Percentiles rank a stretch among this genome's conserved stretches.
phyloP scores from a whole-genome alignment of 2,797 vertebrate genomes.

The Mormyrops attenuatus region DNA sequence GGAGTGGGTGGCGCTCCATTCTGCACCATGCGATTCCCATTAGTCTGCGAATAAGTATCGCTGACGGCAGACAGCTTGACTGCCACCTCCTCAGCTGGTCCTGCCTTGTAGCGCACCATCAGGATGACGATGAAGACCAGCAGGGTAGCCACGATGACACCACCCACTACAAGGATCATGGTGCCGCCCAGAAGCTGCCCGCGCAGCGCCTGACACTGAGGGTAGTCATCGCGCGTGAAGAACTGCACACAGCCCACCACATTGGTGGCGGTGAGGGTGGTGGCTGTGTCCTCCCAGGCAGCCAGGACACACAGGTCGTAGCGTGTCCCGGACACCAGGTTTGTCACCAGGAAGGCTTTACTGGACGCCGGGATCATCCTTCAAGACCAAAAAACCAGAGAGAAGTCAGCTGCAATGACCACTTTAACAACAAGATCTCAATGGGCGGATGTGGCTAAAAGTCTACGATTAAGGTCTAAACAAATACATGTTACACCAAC shows the following conservation, averaged over 20 bases:
- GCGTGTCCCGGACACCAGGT: conserved; percentile 80
- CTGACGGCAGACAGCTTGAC: conserved; percentile 70
- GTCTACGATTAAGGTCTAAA: not conserved
- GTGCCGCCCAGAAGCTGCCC: conserved; percentile 86
- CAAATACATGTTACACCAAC: not conserved
- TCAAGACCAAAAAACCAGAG: conserved; percentile 21
- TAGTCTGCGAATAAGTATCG: conserved; percentile 79
- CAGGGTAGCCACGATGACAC: conserved; percentile 83
- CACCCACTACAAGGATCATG: conserved; percentile 90
- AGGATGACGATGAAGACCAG: conserved; percentile 87
- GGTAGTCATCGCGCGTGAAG: conserved; percentile 81
- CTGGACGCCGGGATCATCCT: conserved; percentile 92
- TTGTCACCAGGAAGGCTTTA: conserved; percentile 85
- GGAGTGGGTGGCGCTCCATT: conserved; percentile 60
- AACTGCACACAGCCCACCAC: conserved; percentile 85
- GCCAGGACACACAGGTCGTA: conserved; percentile 90
- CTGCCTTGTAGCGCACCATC: conserved; percentile 83
- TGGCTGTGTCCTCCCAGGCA: conserved; percentile 88
- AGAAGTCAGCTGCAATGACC: conserved; percentile 23
- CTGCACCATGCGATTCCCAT: conserved; percentile 61
- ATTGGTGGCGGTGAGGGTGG: conserved; percentile 85
- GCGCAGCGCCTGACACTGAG: conserved; percentile 80
- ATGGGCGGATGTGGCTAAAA: not conserved
- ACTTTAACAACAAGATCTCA: not conserved
- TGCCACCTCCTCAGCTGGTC: conserved; percentile 31